Base-by-base conservation (phyloP, 2,113 vertebrate genomes). In the Cyprinodon variegatus region DNA sequence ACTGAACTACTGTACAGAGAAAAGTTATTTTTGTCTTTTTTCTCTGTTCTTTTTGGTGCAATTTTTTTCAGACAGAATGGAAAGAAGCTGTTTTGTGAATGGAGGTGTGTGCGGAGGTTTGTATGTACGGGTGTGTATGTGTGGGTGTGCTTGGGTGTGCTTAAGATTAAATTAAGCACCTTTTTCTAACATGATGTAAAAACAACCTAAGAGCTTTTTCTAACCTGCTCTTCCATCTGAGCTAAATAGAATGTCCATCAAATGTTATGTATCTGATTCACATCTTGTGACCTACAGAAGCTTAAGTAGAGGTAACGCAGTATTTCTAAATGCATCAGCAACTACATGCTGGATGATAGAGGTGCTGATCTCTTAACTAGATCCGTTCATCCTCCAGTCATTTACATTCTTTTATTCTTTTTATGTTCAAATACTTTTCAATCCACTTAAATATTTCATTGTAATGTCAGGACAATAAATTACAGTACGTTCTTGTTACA, bases 1-100 rank as follows among this genome's bases (percentile, higher is more conserved):
- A 91, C 79, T 87, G 82, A 89, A 81, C 84, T 85, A 86, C 88
- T 90, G 84, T 65, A 70, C 83, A 77, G 89, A 83, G 80, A 85
- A 72, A 80, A 70, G 70, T 71, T 77, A 74, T 83, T 89, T 82
- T 85, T 75, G n/a, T 68, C 79, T 70, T 78, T 66, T 75, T 83
- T 85, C 75, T 86, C 79, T 86, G 68, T 83, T 74, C 72, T 84
- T 57, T 79, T 78, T 79, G 86, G 89, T 90, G 83, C 88, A 91
- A 82, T 91, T 82, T 89, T 88, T 89, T 88, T 83, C 78, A 88
- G 72, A 89, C 74, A 38, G 81, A 90, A 87, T 91, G 87, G 78
- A 87, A 86, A 89, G 68, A 82, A 90, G 87, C 82, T 85, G 65
- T 77, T 62, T 7, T 76, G 59, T 72, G 69, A 70, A 69, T 75